Percentiles rank a stretch among this genome's conserved stretches.
Evolutionary conservation across 64 coral and sea anemone species (phyloP).

Genomic region (Hydrozoanthus tunicans): DNA sequence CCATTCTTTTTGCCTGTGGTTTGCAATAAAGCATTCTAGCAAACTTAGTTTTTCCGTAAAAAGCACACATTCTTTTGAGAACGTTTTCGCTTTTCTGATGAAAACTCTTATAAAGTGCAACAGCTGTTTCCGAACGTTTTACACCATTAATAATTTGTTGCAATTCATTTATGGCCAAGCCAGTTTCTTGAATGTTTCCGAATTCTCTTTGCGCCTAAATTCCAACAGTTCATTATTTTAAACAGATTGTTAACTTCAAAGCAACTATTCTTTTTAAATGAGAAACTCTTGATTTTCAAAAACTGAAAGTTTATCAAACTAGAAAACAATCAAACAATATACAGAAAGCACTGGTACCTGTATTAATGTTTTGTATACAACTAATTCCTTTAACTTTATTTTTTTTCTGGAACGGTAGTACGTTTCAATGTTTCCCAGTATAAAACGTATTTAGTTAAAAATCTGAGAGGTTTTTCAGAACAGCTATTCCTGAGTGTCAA

Average conservation of each 20-base stretch:
- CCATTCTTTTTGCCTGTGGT: background rate
- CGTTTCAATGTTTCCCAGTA: no score
- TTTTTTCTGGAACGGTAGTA: no score
- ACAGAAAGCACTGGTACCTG: conserved; percentile 28
- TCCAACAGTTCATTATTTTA: background rate
- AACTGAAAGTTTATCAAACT: background rate
- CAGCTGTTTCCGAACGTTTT: conserved; percentile 20
- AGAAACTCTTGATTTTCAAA: background rate
- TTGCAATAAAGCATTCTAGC: background rate
- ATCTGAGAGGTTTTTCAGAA: background rate
- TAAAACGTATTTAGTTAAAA: background rate
- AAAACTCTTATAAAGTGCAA: background rate
- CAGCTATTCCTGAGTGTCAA: background rate
- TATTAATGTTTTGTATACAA: background rate
- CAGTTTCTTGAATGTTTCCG: conserved; percentile 28
- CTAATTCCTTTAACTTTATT: background rate
- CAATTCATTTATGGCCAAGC: conserved; percentile 35
- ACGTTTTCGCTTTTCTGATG: background rate
- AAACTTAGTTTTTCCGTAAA: background rate
- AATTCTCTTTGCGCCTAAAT: conserved; percentile 19
- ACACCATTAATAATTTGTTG: conserved; percentile 49
- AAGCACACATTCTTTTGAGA: background rate
- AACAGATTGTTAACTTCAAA: background rate
- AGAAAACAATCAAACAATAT: background rate
- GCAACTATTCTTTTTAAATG: background rate